These are phyloP conservation scores for Oophaga pumilio DNA, from an alignment of 2,113 vertebrate genomes.

Conservation along the genomic window DNA sequence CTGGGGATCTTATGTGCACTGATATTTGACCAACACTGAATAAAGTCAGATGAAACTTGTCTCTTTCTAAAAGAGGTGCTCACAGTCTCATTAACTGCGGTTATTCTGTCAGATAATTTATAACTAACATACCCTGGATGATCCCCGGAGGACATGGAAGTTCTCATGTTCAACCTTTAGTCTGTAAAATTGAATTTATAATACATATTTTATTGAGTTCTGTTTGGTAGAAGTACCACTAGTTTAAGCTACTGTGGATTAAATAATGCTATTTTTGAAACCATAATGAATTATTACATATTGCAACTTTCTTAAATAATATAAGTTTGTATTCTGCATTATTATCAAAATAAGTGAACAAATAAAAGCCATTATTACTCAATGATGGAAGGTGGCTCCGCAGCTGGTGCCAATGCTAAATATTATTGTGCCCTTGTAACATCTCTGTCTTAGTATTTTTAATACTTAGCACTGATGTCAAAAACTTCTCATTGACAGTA, in stretches of 20 bases:
- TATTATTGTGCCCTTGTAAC: no score
- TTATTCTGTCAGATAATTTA: slow-evolving; percentile 40
- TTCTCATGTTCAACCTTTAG: slow-evolving; percentile 19
- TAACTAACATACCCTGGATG: slow-evolving; percentile 13
- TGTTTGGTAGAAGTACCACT: neutral
- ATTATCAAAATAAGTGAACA: neutral
- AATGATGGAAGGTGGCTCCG: neutral
- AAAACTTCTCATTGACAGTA: no score
- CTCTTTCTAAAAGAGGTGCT: slow-evolving; percentile 35
- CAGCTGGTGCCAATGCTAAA: neutral
- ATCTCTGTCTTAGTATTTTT: no score
- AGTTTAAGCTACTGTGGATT: neutral
- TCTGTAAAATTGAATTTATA: slow-evolving; percentile 29
- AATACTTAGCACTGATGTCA: no score
- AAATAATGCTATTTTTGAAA: neutral
- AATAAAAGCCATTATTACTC: neutral
- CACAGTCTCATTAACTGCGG: slow-evolving; percentile 39
- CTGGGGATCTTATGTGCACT: slow-evolving; percentile 9
- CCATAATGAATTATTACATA: neutral
- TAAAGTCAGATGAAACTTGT: slow-evolving; percentile 30
- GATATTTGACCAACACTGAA: slow-evolving; percentile 37
- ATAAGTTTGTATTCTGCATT: neutral
- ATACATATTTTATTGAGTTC: slow-evolving; percentile 1
- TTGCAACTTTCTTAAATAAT: neutral
- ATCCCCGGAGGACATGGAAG: slow-evolving; percentile 6